Evolutionary conservation across 2,113 vertebrate genomes (phyloP).

Genomic region (Cavia porcellus): DNA sequence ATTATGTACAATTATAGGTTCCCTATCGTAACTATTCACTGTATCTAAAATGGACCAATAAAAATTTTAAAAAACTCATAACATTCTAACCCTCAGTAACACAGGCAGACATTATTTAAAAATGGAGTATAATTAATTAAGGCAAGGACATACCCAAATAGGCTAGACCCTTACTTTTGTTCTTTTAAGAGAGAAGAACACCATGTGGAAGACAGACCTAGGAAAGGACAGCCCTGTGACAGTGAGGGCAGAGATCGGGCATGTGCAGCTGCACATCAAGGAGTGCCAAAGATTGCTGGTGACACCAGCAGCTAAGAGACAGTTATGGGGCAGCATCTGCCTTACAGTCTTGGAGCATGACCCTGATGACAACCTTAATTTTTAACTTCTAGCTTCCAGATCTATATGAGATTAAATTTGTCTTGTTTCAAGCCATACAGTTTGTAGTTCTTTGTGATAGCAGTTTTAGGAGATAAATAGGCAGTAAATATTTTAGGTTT

Average conservation of each 20-base stretch:
- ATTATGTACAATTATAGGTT: background rate
- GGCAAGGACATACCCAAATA: background rate
- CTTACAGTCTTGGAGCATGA: background rate
- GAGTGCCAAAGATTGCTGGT: background rate
- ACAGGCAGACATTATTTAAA: background rate
- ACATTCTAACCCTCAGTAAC: background rate
- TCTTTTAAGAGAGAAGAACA: background rate
- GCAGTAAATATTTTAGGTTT: background rate
- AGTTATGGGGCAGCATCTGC: background rate
- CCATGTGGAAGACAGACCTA: background rate
- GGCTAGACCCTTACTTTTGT: background rate
- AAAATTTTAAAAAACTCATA: background rate
- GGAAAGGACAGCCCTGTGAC: background rate
- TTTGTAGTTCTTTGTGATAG: background rate
- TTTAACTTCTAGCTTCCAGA: background rate
- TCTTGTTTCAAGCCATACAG: background rate
- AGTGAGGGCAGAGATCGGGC: background rate
- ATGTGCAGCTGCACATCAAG: background rate
- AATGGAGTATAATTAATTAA: background rate
- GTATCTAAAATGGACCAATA: background rate
- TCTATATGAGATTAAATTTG: background rate
- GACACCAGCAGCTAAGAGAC: background rate
- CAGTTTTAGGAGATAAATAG: background rate
- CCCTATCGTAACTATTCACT: background rate
- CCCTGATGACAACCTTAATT: background rate